Conservation (phyloP, 2,888 invertebrate genomes). For the Eubasilissa splendida region DNA sequence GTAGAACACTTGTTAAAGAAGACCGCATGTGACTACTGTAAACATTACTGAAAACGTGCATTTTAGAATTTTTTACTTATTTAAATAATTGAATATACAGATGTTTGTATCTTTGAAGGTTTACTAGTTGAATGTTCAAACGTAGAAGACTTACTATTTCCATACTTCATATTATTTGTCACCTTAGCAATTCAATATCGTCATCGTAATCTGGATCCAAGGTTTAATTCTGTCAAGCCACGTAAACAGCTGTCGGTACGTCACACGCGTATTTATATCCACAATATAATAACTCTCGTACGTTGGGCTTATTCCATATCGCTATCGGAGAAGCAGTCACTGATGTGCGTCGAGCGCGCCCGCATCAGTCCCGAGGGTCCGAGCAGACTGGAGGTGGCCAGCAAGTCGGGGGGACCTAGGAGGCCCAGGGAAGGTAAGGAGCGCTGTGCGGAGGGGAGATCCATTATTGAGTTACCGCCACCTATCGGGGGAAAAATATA, state of each 20-base stretch:
- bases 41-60: too few relatives aligned
- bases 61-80: too few relatives aligned
- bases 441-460: constrained; percentile 41
- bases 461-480: constrained; percentile 50
- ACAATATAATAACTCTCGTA: neutral
- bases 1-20: too few relatives aligned
- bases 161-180: too few relatives aligned
- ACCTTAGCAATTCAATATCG: too few relatives aligned
- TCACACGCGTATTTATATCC: neutral
- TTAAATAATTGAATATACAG: too few relatives aligned
- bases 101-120: too few relatives aligned
- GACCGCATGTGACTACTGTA: too few relatives aligned
- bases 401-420: constrained; percentile 42
- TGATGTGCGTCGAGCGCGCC: constrained; percentile 45
- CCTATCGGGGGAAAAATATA: constrained; percentile 30
- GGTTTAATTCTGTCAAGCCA: neutral
- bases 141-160: too few relatives aligned
- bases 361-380: constrained; percentile 52
- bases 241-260: neutral
- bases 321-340: constrained; percentile 57
- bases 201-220: too few relatives aligned
- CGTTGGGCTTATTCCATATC: constrained; percentile 51
- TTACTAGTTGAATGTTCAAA: too few relatives aligned
- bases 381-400: constrained; percentile 49
- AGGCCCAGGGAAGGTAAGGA: constrained; percentile 49